Percentiles rank a stretch among this genome's conserved stretches.
Conservation (phyloP, 2,113 vertebrate species). For the Budorcas taxicolor region DNA sequence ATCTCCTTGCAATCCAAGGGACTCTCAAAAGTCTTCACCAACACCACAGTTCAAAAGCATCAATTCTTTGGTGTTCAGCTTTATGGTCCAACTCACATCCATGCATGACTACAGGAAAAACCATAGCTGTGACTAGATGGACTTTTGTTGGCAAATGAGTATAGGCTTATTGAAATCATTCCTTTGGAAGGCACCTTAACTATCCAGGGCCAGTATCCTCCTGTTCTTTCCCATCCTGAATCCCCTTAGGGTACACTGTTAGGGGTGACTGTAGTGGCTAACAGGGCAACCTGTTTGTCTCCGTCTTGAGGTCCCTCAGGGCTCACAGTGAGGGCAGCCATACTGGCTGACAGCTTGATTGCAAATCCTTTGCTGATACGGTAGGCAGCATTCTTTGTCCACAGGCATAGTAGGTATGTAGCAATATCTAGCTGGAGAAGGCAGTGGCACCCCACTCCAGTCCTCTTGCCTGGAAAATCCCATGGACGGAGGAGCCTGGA, state of each 20-base stretch:
- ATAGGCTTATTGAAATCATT: not conserved
- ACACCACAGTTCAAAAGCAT: not conserved
- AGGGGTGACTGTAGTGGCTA: not conserved
- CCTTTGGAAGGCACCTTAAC: not conserved
- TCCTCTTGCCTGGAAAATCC: too few relatives aligned
- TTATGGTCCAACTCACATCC: not conserved
- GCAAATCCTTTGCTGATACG: not conserved
- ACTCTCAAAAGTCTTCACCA: not conserved
- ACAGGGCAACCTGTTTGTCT: not conserved
- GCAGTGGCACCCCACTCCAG: too few relatives aligned
- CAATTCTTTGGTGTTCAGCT: not conserved
- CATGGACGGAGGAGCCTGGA: too few relatives aligned
- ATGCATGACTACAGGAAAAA: not conserved
- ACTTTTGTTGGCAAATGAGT: not conserved
- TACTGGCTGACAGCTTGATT: not conserved
- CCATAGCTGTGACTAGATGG: not conserved
- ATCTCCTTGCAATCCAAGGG: not conserved
- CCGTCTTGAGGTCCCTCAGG: not conserved
- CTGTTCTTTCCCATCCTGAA: not conserved
- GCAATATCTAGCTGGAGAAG: not conserved
- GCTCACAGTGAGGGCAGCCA: not conserved
- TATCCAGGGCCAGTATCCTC: not conserved
- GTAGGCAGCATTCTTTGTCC: not conserved
- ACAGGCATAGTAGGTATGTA: not conserved
- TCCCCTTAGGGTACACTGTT: not conserved